Evolutionary conservation across 2,888 invertebrate genomes (phyloP).

Genomic region (Phrixothrix hirtus): DNA sequence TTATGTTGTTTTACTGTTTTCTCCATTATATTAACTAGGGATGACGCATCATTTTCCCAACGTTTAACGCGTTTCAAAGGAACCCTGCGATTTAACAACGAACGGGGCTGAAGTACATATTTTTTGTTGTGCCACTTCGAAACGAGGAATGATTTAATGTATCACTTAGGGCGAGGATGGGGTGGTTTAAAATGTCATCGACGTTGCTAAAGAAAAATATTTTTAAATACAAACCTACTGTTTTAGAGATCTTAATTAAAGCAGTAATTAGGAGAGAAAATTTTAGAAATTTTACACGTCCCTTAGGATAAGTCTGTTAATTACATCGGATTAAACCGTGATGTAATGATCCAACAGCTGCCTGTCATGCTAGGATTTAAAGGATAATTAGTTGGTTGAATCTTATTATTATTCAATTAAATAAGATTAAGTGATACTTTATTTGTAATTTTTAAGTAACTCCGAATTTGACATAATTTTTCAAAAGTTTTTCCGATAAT

Average conservation of each 20-base stretch:
- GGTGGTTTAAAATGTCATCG: background rate
- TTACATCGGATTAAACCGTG: slow-evolving; percentile 12
- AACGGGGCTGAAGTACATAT: too few species aligned
- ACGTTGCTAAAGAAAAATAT: background rate
- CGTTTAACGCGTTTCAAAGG: too few species aligned
- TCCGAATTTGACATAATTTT: too few species aligned
- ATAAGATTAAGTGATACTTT: slow-evolving; percentile 6
- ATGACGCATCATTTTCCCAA: too few species aligned
- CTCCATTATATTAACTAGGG: too few species aligned
- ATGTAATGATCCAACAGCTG: slow-evolving; percentile 16
- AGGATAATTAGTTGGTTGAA: slow-evolving; percentile 5
- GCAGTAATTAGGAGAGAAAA: background rate
- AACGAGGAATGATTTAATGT: too few species aligned
- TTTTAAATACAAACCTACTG: background rate
- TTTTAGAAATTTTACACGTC: background rate
- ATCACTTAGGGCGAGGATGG: too few species aligned
- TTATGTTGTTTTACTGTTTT: too few species aligned
- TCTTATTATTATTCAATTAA: slow-evolving; percentile 15
- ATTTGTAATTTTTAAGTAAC: background rate
- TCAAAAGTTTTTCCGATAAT: too few species aligned
- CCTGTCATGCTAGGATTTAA: slow-evolving; percentile 4
- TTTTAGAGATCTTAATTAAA: background rate
- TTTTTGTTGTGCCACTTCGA: too few species aligned
- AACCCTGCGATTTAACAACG: too few species aligned
- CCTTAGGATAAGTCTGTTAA: slow-evolving; percentile 6